Evolutionary conservation across 2,888 invertebrate species (phyloP).

Genomic region (Ormyrus rosae): DNA sequence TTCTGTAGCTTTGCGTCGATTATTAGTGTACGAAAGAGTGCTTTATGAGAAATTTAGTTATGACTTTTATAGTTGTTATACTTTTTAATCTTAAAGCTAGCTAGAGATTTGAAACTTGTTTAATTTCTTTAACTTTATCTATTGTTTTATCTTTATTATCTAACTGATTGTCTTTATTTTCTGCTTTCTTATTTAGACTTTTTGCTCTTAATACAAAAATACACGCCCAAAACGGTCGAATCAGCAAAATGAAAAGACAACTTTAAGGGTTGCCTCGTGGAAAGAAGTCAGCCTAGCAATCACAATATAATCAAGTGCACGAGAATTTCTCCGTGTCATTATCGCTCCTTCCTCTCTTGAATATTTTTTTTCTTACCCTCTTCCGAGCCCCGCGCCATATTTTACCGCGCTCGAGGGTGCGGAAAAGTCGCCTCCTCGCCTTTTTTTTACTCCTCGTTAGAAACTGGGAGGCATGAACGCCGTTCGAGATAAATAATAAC

Average conservation of each 20-base stretch:
- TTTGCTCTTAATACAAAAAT: no score
- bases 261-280: slow-evolving; percentile 66
- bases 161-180: no score
- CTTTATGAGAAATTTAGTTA: no score
- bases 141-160: no score
- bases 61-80: no score
- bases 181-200: no score
- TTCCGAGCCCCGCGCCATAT: slow-evolving; percentile 27
- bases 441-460: slow-evolving; percentile 59
- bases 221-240: no score
- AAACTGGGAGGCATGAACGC: slow-evolving; percentile 60
- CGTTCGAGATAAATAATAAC: slow-evolving; percentile 71
- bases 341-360: slow-evolving; percentile 39
- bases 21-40: no score
- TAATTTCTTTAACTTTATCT: no score
- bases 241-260: slow-evolving; percentile 66
- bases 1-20: no score
- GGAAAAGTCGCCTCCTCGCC: slow-evolving; percentile 37
- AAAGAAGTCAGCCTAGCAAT: slow-evolving; percentile 69
- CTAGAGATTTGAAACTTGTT: no score
- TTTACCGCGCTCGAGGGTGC: slow-evolving; percentile 39
- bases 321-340: slow-evolving; percentile 55
- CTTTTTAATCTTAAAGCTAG: no score
- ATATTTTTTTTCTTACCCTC: slow-evolving; percentile 47
- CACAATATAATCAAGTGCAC: slow-evolving; percentile 73